Evolutionary conservation across 2,113 vertebrate genomes (phyloP).

Genomic region (Gobio gobio): DNA sequence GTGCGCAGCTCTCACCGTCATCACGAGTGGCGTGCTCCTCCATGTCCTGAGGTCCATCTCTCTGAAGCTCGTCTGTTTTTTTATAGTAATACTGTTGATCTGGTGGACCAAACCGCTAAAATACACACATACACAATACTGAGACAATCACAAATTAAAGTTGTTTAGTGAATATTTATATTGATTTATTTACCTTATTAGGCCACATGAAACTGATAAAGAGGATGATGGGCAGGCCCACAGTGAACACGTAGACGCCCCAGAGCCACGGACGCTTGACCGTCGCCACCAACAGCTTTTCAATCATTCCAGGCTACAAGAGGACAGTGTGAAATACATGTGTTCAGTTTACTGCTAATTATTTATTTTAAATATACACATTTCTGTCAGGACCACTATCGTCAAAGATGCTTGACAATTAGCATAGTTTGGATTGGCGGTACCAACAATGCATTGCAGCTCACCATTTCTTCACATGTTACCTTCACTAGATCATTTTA

Average conservation of each 20-base stretch:
- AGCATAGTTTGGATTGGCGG: too few species aligned
- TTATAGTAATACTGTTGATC: slow-evolving; percentile 79
- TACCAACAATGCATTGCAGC: too few species aligned
- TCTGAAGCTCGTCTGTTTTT: slow-evolving; percentile 74
- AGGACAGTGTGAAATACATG: not conserved
- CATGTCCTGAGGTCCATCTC: slow-evolving; percentile 63
- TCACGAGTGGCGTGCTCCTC: not conserved
- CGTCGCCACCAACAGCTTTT: slow-evolving; percentile 69
- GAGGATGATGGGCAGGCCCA: slow-evolving; percentile 79
- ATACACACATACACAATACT: not conserved
- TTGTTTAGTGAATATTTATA: too few species aligned
- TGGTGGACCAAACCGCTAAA: slow-evolving; percentile 77
- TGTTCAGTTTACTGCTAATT: too few species aligned
- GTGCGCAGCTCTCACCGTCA: slow-evolving; percentile 35
- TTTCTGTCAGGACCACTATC: not conserved
- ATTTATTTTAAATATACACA: not conserved
- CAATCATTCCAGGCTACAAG: slow-evolving; percentile 67
- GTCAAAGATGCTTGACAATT: too few species aligned
- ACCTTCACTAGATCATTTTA: not conserved
- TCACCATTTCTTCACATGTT: not conserved
- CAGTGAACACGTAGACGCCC: slow-evolving; percentile 75
- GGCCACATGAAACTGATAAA: slow-evolving; percentile 82
- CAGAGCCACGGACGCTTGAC: slow-evolving; percentile 77
- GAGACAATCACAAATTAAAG: too few species aligned
- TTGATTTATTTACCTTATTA: slow-evolving; percentile 68